Conservation (phyloP, 2,797 vertebrate species). For the Salmo trutta region DNA sequence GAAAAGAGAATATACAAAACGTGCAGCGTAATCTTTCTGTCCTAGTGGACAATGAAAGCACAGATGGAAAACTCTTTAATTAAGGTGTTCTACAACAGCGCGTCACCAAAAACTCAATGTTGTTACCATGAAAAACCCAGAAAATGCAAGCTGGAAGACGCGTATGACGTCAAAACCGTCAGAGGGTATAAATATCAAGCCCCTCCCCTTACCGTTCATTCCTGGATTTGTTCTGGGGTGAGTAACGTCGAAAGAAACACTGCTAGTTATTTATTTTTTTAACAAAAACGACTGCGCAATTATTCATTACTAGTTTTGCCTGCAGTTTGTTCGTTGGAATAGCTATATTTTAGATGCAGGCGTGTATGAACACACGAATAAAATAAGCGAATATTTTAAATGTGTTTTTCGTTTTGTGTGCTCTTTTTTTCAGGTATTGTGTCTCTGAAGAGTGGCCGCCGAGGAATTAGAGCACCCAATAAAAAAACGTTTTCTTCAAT, state of each 20-base stretch:
- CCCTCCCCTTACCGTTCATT: constrained; percentile 75
- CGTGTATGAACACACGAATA: constrained; percentile 16
- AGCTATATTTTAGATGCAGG: constrained; percentile 5
- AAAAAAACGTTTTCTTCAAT: constrained; percentile 80
- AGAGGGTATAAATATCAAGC: constrained; percentile 75
- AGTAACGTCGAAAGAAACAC: constrained; percentile 64
- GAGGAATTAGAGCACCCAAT: constrained; percentile 79
- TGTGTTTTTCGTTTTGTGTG: constrained; percentile 61
- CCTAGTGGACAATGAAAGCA: constrained; percentile 31
- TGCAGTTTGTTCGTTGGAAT: no score
- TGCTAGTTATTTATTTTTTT: neutral
- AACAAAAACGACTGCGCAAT: constrained; percentile 24
- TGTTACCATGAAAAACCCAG: constrained; percentile 35
- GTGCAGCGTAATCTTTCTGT: constrained; percentile 56
- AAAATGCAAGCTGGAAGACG: constrained; percentile 20
- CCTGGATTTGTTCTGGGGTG: constrained; percentile 92
- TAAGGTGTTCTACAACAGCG: constrained; percentile 42
- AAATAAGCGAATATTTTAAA: constrained; percentile 46
- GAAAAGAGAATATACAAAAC: neutral
- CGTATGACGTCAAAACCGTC: constrained; percentile 73
- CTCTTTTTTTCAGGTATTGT: constrained; percentile 78
- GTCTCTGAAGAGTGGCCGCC: constrained; percentile 73
- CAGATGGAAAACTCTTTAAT: no score
- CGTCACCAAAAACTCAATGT: constrained; percentile 56
- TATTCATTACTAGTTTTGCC: no score